These are phyloP conservation scores for Odontocerum albicorne DNA, from an alignment of 2,888 invertebrate species.

Conservation along the genomic window DNA sequence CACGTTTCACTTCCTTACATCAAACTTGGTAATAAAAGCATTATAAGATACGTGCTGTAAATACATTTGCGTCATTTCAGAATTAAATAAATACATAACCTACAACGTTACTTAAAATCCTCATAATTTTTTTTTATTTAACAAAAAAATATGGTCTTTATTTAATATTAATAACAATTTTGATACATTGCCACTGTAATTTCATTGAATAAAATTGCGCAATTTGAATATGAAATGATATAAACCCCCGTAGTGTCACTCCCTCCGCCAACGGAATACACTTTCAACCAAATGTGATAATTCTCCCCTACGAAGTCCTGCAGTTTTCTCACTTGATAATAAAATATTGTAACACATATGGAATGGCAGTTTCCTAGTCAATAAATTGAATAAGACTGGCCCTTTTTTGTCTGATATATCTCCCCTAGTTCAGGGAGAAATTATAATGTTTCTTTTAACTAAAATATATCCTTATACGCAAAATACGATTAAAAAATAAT, in stretches of 20 bases:
- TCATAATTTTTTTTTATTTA: too few relatives aligned
- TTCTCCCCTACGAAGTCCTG: conserved; percentile 42
- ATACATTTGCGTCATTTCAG: too few relatives aligned
- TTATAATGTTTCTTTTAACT: not conserved
- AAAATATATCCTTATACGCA: not conserved
- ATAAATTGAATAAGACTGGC: conserved; percentile 49
- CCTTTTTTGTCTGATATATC: conserved; percentile 10
- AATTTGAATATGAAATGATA: conserved; percentile 29
- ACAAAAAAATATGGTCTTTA: too few relatives aligned
- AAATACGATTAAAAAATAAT: not conserved
- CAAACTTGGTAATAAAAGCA: too few relatives aligned
- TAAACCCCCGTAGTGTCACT: conserved; percentile 29
- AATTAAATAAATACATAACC: too few relatives aligned
- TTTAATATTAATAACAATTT: too few relatives aligned
- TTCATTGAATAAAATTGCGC: conserved; percentile 25
- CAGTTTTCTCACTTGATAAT: conserved; percentile 45
- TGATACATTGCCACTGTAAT: conserved; percentile 6
- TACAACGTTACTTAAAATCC: too few relatives aligned
- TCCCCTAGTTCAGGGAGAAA: not conserved
- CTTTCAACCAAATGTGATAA: conserved; percentile 28
- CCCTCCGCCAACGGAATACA: conserved; percentile 4
- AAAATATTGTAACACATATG: conserved; percentile 57
- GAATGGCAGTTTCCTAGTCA: conserved; percentile 46
- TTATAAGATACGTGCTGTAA: too few relatives aligned
- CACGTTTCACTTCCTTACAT: too few relatives aligned